Percentiles rank a stretch among this genome's conserved stretches.
Conservation (phyloP, 2,113 vertebrate species). For the Seriola aureovittata region DNA sequence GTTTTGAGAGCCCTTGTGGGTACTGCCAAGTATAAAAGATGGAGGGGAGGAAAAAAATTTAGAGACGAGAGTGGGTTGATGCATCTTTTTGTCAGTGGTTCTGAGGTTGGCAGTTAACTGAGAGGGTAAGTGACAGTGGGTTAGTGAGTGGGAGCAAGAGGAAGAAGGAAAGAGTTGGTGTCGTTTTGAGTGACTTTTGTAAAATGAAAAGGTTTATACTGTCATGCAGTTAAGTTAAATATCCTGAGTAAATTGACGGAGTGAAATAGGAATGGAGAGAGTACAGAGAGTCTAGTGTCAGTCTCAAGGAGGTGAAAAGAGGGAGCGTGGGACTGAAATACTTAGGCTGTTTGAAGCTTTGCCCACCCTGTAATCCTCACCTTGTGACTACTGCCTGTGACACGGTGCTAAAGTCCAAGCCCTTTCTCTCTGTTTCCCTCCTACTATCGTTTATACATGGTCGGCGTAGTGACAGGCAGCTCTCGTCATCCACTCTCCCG, state of each 20-base stretch:
- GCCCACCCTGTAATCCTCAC: conserved; percentile 77
- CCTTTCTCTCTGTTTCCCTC: conserved; percentile 32
- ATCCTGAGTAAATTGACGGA: neutral
- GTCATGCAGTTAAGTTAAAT: neutral
- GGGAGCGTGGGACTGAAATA: conserved; percentile 74
- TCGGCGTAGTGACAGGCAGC: conserved; percentile 35
- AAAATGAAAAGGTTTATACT: neutral
- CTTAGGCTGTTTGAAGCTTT: conserved; percentile 73
- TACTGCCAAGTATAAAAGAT: conserved; percentile 40
- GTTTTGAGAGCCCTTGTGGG: conserved; percentile 39
- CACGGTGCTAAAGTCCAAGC: conserved; percentile 73
- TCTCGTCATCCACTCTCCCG: conserved; percentile 15
- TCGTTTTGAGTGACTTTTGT: neutral
- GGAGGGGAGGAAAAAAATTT: neutral
- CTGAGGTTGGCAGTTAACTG: conserved; percentile 31
- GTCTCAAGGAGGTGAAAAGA: conserved; percentile 44
- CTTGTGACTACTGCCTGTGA: conserved; percentile 78
- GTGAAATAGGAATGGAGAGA: neutral
- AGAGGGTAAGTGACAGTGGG: conserved; percentile 24
- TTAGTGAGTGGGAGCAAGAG: neutral
- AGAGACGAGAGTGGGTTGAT: conserved; percentile 32
- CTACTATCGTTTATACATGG: conserved; percentile 48
- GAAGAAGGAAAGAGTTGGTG: neutral
- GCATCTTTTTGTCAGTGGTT: conserved; percentile 25
- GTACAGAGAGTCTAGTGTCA: conserved; percentile 31